phyloP scores from a whole-genome alignment of 2,113 vertebrate genomes.

The Pantherophis guttatus region DNA sequence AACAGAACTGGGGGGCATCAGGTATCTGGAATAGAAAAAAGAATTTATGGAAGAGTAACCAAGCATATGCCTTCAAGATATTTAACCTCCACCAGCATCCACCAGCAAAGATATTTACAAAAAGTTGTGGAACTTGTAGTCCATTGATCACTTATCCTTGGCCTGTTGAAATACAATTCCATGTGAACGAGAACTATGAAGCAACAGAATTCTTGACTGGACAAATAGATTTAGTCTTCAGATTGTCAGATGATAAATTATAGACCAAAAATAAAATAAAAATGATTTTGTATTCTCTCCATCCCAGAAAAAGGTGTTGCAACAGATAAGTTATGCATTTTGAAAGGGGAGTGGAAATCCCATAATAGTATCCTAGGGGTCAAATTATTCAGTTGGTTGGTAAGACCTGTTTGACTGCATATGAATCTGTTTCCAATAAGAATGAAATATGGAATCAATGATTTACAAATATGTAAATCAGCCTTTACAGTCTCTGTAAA shows the following conservation, averaged over 20 bases:
- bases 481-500: background rate
- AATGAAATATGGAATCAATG: background rate
- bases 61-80: background rate
- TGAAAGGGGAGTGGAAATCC: background rate
- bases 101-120: background rate
- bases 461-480: too few relatives aligned
- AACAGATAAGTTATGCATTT: background rate
- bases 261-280: background rate
- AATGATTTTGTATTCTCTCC: background rate
- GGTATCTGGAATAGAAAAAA: background rate
- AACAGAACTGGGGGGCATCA: background rate
- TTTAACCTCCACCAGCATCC: background rate
- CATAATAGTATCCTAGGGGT: background rate
- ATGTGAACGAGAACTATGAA: background rate
- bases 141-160: background rate
- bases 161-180: background rate
- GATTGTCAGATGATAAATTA: background rate
- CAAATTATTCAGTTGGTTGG: background rate
- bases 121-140: background rate
- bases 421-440: background rate
- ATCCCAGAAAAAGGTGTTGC: background rate
- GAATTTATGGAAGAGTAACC: background rate
- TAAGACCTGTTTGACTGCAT: background rate
- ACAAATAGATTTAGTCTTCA: background rate
- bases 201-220: background rate